Base-by-base conservation (phyloP, 1,140 invertebrate species). In the Musca domestica region DNA sequence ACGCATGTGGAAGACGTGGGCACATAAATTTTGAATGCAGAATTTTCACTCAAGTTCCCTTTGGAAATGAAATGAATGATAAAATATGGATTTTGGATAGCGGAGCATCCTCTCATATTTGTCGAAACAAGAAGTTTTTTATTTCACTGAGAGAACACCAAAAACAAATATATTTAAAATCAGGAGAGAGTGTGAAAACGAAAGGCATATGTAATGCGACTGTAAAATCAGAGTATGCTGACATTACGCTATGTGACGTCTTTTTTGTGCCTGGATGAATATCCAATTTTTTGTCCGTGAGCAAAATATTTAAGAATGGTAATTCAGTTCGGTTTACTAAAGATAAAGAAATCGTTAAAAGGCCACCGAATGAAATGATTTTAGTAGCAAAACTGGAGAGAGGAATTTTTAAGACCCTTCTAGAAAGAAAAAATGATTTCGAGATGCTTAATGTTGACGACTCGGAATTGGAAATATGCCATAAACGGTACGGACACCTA, bases 41-140 rank as follows among this genome's bases (percentile, higher is more conserved):
- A 41, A 46, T 1, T 15, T 22, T 15, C 12, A 25, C 15, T 15
- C n/a, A 30, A n/a, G 15, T 34, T 61, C n/a, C 25, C 15, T 25
- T 12, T 61, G 6, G 2, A 19, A 19, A 19, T 17, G 15, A 63
- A 63, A 41, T 46, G 58, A 5, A 27, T 47, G 20, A 65, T 7
- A 49, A 49, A 12, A 48, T 6, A 9, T 66, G 49, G 65, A 23
- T 66, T 25, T 66, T 52, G 48, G 64, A 66, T n/a, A 66, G 64
- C 48, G 64, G 63, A n/a, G 64, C 64, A n/a, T 51, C 64, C 14
- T 64, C 61, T 47, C 61, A 47, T 10, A 64, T 64, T 7, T 64
- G 61, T 47, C 17, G 17, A 3, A 23, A 64, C 46, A 46, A 47
- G 48, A 47, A 64, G 4, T 12, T 64, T 14, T 64, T 64, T 64